Conservation (phyloP, 1,140 invertebrate genomes). For the Tenebrio molitor region DNA sequence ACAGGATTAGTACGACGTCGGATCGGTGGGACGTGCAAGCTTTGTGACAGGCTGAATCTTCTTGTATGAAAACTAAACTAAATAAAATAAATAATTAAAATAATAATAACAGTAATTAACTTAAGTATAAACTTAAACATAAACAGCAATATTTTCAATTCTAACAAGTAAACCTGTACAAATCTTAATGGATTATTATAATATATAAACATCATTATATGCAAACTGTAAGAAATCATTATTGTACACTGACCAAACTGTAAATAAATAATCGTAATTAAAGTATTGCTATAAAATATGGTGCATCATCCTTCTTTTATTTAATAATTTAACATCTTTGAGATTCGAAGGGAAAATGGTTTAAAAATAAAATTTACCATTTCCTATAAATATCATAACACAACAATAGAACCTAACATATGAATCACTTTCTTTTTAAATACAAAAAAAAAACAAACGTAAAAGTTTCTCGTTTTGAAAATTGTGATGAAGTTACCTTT, state of each 20-base stretch:
- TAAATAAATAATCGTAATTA: constrained; percentile 22
- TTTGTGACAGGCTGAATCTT: not conserved
- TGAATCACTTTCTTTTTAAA: not conserved
- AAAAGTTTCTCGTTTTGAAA: not conserved
- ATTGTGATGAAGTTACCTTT: constrained; percentile 15
- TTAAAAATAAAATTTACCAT: constrained; percentile 2
- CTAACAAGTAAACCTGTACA: constrained; percentile 56
- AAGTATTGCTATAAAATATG: constrained; percentile 30
- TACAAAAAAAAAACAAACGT: constrained; percentile 10
- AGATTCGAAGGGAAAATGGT: constrained; percentile 13
- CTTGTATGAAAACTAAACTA: constrained; percentile 31
- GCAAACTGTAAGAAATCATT: constrained; percentile 20
- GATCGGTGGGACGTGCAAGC: not conserved
- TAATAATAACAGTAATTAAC: constrained; percentile 56
- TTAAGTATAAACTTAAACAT: constrained; percentile 56
- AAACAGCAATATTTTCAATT: constrained; percentile 50
- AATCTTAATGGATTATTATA: constrained; percentile 18
- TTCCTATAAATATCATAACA: constrained; percentile 10
- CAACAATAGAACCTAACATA: constrained; percentile 2
- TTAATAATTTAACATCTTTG: constrained; percentile 31
- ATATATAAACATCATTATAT: constrained; percentile 2
- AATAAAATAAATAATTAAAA: constrained; percentile 55
- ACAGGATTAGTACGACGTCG: too few species aligned
- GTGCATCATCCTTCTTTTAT: constrained; percentile 16
- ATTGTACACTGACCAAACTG: constrained; percentile 29